These are phyloP conservation scores for Azemiops feae DNA, from an alignment of 2,113 vertebrate genomes.

Conservation along the genomic window DNA sequence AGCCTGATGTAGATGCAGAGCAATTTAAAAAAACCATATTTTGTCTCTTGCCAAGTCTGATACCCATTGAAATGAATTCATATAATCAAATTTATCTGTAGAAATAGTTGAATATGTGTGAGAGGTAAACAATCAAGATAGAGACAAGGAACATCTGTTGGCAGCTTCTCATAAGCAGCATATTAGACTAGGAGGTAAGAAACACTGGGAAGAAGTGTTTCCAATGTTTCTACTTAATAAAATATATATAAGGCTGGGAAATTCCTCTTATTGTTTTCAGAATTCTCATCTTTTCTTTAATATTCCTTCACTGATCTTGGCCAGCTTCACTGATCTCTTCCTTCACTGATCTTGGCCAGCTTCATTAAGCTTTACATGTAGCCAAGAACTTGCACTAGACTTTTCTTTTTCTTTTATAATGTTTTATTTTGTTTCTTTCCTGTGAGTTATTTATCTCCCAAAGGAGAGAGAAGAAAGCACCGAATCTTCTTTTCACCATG, in stretches of 20 bases:
- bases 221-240: not conserved
- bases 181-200: not conserved
- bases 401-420: not conserved
- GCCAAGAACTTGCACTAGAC: not conserved
- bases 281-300: not conserved
- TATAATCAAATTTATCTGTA: not conserved
- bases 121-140: not conserved
- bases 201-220: not conserved
- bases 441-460: not conserved
- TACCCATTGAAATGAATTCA: not conserved
- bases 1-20: not conserved
- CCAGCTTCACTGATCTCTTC: not conserved
- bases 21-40: not conserved
- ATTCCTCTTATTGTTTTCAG: not conserved
- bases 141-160: not conserved
- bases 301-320: not conserved
- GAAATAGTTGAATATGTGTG: not conserved
- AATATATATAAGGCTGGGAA: not conserved
- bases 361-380: not conserved
- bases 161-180: not conserved
- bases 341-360: not conserved
- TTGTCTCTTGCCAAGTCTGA: not conserved
- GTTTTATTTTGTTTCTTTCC: not conserved
- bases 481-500: not conserved
- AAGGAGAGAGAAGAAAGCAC: not conserved